phyloP scores from a whole-genome alignment of 2,797 vertebrate species.

The Catostomus latipinnis region DNA sequence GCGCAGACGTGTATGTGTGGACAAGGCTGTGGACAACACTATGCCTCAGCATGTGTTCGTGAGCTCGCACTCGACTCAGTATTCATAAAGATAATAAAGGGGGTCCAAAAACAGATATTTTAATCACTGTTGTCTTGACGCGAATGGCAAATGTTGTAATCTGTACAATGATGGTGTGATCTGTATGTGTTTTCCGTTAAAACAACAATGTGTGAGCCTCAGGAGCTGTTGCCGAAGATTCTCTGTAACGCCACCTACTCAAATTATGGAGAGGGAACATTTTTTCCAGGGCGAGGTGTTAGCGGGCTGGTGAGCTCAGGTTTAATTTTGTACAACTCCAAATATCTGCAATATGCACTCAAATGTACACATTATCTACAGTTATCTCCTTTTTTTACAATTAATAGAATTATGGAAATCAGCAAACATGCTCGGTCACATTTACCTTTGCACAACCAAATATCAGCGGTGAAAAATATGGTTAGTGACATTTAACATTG shows the following conservation, averaged over 20 bases:
- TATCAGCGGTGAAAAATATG: too few relatives aligned
- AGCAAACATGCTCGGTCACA: too few relatives aligned
- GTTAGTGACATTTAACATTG: too few relatives aligned
- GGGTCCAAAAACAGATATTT: conserved; percentile 48
- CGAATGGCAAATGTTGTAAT: conserved; percentile 40
- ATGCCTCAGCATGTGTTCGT: conserved; percentile 49
- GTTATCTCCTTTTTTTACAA: too few relatives aligned
- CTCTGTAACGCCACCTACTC: conserved; percentile 61
- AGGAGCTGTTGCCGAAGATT: conserved; percentile 43
- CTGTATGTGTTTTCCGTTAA: conserved; percentile 50
- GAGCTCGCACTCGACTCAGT: conserved; percentile 42
- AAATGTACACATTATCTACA: background rate
- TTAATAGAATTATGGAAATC: too few relatives aligned
- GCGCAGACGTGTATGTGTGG: conserved; percentile 36
- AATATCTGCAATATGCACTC: conserved; percentile 42
- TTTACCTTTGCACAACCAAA: too few relatives aligned
- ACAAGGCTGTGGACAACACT: conserved; percentile 10
- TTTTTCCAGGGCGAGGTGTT: conserved; percentile 61
- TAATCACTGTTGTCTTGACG: conserved; percentile 50
- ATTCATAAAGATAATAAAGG: conserved; percentile 49
- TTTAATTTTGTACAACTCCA: conserved; percentile 47
- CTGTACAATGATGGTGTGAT: conserved; percentile 42
- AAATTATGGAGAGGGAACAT: conserved; percentile 63
- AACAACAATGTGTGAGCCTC: conserved; percentile 42
- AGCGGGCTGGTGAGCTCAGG: conserved; percentile 43